These are phyloP conservation scores for Leptinotarsa texana DNA, from an alignment of 1,140 invertebrate species.

Conservation along the genomic window DNA sequence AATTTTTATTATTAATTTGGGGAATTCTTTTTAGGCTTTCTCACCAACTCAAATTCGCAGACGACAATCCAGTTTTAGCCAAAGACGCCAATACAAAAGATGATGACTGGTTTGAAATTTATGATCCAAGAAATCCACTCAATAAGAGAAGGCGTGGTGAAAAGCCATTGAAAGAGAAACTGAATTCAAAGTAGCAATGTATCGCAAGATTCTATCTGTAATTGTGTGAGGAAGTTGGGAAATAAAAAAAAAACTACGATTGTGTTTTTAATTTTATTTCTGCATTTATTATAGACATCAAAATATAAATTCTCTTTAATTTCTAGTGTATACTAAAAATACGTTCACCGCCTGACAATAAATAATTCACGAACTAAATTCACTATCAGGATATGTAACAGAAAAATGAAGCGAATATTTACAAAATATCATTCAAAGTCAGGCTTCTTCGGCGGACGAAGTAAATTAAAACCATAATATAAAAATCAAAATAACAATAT, in stretches of 20 bases:
- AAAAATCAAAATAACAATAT: conserved; percentile 1
- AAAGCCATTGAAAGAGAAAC: conserved; percentile 13
- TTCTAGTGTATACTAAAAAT: conserved; percentile 3
- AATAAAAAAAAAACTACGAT: too few species aligned
- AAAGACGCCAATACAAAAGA: conserved; percentile 94
- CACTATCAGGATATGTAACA: not conserved
- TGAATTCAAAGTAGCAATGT: too few species aligned
- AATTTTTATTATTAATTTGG: not conserved
- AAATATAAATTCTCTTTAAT: conserved; percentile 9
- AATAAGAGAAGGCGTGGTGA: conserved; percentile 85
- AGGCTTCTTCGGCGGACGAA: not conserved
- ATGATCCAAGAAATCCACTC: conserved; percentile 92
- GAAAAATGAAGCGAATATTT: not conserved
- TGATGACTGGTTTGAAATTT: conserved; percentile 95
- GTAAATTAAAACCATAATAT: conserved; percentile 5
- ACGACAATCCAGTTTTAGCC: conserved; percentile 76
- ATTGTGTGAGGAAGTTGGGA: too few species aligned
- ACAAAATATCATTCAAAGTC: not conserved
- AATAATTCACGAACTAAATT: not conserved
- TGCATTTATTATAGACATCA: conserved; percentile 3
- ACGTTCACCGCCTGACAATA: conserved; percentile 5
- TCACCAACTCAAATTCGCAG: conserved; percentile 80
- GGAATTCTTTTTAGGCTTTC: conserved; percentile 66
- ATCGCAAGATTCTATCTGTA: too few species aligned
- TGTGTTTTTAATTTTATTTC: not conserved